Evolutionary conservation across 2,888 invertebrate genomes (phyloP).

Genomic region (Brachypterus glaber): DNA sequence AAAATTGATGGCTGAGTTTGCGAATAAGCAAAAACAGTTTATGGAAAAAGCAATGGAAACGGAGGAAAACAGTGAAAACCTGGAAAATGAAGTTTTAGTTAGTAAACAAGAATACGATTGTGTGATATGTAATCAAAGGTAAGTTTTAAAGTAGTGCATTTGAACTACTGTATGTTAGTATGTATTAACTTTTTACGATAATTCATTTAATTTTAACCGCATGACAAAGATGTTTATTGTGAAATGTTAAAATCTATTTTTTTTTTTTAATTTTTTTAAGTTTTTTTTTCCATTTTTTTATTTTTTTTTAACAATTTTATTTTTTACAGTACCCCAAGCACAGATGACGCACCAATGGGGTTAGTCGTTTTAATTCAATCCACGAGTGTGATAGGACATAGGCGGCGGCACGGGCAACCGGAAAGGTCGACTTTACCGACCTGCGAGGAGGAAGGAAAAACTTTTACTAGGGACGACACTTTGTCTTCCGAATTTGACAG

Average conservation of each 20-base stretch:
- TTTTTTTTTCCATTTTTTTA: too few relatives aligned
- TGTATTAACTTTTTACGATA: too few relatives aligned
- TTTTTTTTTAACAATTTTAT: too few relatives aligned
- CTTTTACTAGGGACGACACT: constrained; percentile 51
- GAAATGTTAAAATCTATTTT: too few relatives aligned
- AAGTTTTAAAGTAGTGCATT: neutral
- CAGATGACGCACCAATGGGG: constrained; percentile 76
- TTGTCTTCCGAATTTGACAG: constrained; percentile 67
- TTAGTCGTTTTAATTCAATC: constrained; percentile 81
- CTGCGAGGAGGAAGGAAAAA: constrained; percentile 53
- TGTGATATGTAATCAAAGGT: constrained; percentile 62
- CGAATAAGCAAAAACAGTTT: constrained; percentile 81
- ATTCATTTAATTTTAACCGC: too few relatives aligned
- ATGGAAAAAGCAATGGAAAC: constrained; percentile 69
- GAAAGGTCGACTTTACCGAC: constrained; percentile 54
- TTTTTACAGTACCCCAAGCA: constrained; percentile 61
- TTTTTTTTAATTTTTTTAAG: too few relatives aligned
- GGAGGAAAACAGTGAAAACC: constrained; percentile 36
- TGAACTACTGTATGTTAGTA: too few relatives aligned
- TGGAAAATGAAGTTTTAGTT: constrained; percentile 49
- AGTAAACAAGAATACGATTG: constrained; percentile 75
- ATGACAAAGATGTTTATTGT: too few relatives aligned
- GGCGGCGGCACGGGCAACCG: constrained; percentile 44
- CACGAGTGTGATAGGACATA: constrained; percentile 80
- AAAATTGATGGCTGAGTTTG: constrained; percentile 89